A percentile compares a stretch with the other conserved stretches of the same genome.
phyloP scores from a whole-genome alignment of 2,888 invertebrate species.

The Melanotus villosus region DNA sequence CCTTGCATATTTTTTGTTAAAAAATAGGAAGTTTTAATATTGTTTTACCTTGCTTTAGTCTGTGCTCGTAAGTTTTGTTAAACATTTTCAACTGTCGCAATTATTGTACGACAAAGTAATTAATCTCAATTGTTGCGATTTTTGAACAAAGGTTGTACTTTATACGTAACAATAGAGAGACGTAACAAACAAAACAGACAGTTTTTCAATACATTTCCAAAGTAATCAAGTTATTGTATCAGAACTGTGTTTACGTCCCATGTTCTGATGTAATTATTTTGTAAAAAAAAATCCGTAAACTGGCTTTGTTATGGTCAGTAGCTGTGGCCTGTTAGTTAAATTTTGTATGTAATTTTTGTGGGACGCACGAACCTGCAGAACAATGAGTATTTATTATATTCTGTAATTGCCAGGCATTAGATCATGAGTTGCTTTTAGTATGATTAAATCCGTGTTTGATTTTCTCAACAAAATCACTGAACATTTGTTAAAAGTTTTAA shows the following conservation, averaged over 20 bases:
- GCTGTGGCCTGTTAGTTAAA: background rate
- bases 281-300: background rate
- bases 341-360: background rate
- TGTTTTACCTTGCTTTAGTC: too few species aligned
- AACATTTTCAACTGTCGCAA: too few species aligned
- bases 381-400: slow-evolving; percentile 13
- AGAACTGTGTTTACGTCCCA: background rate
- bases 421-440: background rate
- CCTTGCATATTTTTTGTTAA: too few species aligned
- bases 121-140: too few species aligned
- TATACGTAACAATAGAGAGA: too few species aligned
- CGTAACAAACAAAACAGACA: too few species aligned
- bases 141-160: too few species aligned
- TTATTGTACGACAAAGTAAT: too few species aligned
- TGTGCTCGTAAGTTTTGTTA: too few species aligned
- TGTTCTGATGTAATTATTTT: background rate
- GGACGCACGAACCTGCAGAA: background rate
- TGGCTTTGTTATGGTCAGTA: background rate
- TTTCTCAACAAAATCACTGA: background rate
- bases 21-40: too few species aligned
- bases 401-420: background rate
- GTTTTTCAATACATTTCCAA: too few species aligned
- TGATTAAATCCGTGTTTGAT: background rate
- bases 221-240: background rate
- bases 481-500: background rate